These are phyloP conservation scores for Drosophila baimaii DNA, from an alignment of 1,140 invertebrate species.

Conservation along the genomic window DNA sequence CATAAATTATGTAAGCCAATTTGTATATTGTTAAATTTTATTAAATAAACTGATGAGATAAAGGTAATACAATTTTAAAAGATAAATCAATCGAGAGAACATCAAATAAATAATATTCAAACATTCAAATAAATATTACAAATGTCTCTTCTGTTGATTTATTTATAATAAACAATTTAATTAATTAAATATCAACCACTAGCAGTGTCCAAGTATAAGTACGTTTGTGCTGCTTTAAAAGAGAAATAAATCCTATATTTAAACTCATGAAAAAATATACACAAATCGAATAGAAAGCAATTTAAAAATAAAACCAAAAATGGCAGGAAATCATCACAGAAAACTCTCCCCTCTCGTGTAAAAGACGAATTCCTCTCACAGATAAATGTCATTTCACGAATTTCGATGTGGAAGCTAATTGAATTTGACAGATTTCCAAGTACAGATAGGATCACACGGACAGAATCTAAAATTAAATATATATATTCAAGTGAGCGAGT, in stretches of 20 bases:
- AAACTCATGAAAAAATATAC: not conserved
- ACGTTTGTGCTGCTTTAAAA: not conserved
- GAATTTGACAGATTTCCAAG: conserved; percentile 51
- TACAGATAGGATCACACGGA: conserved; percentile 41
- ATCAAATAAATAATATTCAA: not conserved
- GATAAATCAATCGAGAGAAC: not conserved
- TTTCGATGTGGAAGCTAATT: conserved; percentile 46
- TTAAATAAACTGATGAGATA: too few relatives aligned
- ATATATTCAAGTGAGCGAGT: conserved; percentile 11
- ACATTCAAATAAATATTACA: not conserved
- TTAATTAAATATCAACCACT: not conserved
- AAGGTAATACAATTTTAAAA: not conserved
- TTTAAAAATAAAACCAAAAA: conserved; percentile 13
- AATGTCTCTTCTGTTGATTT: not conserved
- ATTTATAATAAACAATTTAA: not conserved
- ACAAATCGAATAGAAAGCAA: not conserved
- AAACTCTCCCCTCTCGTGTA: not conserved
- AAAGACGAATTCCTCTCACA: conserved; percentile 1
- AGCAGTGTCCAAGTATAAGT: not conserved
- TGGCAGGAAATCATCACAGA: conserved; percentile 1
- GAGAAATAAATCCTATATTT: not conserved
- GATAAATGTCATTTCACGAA: conserved; percentile 33
- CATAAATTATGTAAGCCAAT: not conserved
- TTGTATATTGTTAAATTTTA: too few relatives aligned
- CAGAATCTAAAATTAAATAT: conserved; percentile 45